Conservation (phyloP, 2,888 invertebrate species). For the Emmelina monodactyla region DNA sequence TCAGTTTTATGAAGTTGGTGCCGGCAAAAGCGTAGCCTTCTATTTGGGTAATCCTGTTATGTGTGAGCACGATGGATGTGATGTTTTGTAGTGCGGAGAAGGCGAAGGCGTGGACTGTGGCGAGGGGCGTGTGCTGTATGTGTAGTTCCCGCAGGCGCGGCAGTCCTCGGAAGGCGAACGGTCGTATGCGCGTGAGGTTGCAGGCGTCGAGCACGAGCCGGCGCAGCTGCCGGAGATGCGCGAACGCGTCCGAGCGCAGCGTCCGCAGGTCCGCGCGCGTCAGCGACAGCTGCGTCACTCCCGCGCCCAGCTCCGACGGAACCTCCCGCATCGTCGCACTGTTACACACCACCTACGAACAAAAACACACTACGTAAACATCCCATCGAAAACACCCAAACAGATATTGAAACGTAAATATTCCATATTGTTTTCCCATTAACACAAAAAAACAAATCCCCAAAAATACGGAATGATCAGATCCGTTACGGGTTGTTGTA, state of each 20-base stretch:
- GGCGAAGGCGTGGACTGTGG: constrained; percentile 81
- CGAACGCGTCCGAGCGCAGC: constrained; percentile 84
- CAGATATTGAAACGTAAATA: not conserved
- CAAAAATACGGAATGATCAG: constrained; percentile 15
- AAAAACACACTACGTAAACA: constrained; percentile 14
- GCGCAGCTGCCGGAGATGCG: constrained; percentile 78
- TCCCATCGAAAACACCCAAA: too few species aligned
- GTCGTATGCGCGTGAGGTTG: constrained; percentile 81
- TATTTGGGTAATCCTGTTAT: constrained; percentile 75
- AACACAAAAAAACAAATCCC: constrained; percentile 18
- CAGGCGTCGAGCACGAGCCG: constrained; percentile 88
- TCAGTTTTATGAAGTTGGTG: constrained; percentile 81
- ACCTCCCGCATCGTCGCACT: constrained; percentile 83
- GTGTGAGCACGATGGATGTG: constrained; percentile 72
- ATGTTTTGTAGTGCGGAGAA: constrained; percentile 87
- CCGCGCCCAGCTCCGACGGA: constrained; percentile 77
- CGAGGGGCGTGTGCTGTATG: constrained; percentile 86
- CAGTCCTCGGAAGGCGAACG: constrained; percentile 86
- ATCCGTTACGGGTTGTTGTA: not conserved
- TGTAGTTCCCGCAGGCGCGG: constrained; percentile 79
- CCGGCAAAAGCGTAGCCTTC: constrained; percentile 86
- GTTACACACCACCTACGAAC: constrained; percentile 84
- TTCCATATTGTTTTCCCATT: not conserved
- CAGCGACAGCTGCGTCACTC: constrained; percentile 84
- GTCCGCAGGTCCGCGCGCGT: constrained; percentile 85